Evolutionary conservation across 2,888 invertebrate species (phyloP).

Genomic region (Calameuta filiformis): DNA sequence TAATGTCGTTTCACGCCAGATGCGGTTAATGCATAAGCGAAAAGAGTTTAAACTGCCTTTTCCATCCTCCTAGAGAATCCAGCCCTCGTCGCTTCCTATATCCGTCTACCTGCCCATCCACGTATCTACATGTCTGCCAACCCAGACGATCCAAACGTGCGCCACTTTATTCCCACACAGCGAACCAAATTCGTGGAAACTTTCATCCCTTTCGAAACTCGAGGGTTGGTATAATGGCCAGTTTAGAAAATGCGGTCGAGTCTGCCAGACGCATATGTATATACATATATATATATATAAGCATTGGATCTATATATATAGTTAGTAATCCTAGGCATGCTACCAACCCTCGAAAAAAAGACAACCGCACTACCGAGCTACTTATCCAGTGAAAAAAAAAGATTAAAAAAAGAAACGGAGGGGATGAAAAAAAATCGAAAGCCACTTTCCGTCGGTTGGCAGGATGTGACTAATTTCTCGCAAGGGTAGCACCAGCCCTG

Average conservation of each 20-base stretch:
- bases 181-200: background rate
- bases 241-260: conserved; percentile 4
- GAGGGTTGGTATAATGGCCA: conserved; percentile 2
- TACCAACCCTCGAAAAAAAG: background rate
- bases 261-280: background rate
- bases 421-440: background rate
- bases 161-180: background rate
- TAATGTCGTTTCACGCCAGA: conserved; percentile 39
- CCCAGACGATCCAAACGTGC: background rate
- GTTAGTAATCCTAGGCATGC: background rate
- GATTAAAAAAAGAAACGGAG: background rate
- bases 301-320: background rate
- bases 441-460: background rate
- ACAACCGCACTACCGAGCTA: background rate
- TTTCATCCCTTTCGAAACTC: conserved; percentile 3
- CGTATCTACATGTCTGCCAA: conserved; percentile 5
- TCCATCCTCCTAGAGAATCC: conserved; percentile 9
- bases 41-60: conserved; percentile 54
- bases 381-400: background rate
- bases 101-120: conserved; percentile 11
- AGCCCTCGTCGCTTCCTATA: background rate
- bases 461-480: conserved; percentile 9
- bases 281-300: background rate
- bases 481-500: background rate
- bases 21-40: conserved; percentile 63